Base-by-base conservation (phyloP, 2,113 vertebrate genomes). In the Bos indicus region DNA sequence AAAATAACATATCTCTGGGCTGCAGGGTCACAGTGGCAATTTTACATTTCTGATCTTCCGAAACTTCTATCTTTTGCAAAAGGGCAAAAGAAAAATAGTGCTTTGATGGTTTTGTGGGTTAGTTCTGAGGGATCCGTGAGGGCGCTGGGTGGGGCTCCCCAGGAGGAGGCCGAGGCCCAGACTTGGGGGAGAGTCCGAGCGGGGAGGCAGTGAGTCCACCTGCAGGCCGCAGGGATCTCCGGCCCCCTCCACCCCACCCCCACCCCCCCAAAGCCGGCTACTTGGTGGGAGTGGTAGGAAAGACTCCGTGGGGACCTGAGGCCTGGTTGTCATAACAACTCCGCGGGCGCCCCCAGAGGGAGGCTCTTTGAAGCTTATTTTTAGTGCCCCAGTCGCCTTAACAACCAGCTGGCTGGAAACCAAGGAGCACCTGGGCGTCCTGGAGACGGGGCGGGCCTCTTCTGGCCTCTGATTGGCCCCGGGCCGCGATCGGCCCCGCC, bases 241-340 rank as follows among this genome's bases (percentile, higher is more conserved):
- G 23, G 2, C 26, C 25, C 64, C 67, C 40, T 4, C 40, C 21
- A 0, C 17, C 8, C 36, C 0, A 46, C 14, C 23, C 1, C 7
- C 2, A 1, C 33, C 0, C 7, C 1, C 5, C 48, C 7, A 25
- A 48, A 89, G 85, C 71, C 0, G 0, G 56, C 85, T 64, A 54
- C 57, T 1, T 48, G 54, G 77, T 67, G 33, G 83, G 89, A 81
- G 86, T n/a, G 0, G 82, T 57, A 30, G 81, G 60, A 33, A 36
- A 28, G 23, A 36, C 84, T 36, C 9, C 0, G 43, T 8, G 19
- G 26, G 80, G 94, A 96, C 95, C 62, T 2, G 60, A 19, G 78
- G 95, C 95, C 92, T 0, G 77, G 98, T 98, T 98, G 98, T 98
- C 98, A 98, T 98, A 98, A 98, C 98, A 98, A 98, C 98, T 81